Conservation (phyloP, 1,140 invertebrate species). For the Plectus sambesii region DNA sequence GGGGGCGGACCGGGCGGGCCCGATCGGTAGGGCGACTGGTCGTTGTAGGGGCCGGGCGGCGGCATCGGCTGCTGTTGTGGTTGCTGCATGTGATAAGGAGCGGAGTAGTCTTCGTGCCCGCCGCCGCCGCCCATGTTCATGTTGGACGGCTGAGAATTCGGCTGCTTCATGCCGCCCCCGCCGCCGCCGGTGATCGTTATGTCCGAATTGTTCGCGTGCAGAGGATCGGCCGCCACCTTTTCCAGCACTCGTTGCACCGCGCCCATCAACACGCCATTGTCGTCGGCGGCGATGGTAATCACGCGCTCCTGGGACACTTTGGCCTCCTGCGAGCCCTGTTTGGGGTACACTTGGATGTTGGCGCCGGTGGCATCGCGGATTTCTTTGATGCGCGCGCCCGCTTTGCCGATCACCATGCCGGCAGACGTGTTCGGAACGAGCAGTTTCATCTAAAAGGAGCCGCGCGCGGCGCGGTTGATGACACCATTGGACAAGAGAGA, state of each 20-base stretch:
- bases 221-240: conserved; percentile 93
- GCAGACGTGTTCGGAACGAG: conserved; percentile 95
- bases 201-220: conserved; percentile 68
- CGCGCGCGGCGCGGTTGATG: conserved; percentile 5
- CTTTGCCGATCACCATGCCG: conserved; percentile 98
- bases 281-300: conserved; percentile 86
- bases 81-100: no score
- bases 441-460: conserved; percentile 70
- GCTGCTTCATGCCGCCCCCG: no score
- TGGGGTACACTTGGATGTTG: conserved; percentile 96
- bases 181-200: no score
- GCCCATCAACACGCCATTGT: conserved; percentile 78
- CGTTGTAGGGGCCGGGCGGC: no score
- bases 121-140: no score
- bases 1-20: no score
- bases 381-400: conserved; percentile 91
- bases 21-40: no score
- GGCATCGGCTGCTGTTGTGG: no score
- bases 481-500: not conserved
- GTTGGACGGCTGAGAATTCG: no score
- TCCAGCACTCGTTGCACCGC: conserved; percentile 81
- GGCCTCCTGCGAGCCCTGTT: conserved; percentile 69
- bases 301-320: conserved; percentile 85
- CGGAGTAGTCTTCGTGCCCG: no score
- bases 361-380: conserved; percentile 93